Percentiles rank a stretch among this genome's conserved stretches.
phyloP scores from a whole-genome alignment of 2,888 invertebrate genomes.

The Horisme vitalbata region DNA sequence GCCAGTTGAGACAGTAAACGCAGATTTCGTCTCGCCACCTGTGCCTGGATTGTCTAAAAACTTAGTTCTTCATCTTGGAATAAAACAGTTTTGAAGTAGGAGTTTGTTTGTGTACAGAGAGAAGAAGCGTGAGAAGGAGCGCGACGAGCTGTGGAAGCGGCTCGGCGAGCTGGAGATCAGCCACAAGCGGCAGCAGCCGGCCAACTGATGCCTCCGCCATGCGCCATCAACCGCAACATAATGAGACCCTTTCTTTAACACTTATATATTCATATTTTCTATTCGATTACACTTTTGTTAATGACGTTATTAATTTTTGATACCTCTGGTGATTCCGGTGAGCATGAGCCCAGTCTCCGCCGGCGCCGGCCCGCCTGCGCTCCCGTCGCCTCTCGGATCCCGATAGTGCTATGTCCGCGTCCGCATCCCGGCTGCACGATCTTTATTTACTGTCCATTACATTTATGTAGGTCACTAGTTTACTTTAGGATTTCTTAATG shows the following conservation, averaged over 20 bases:
- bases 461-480: conserved; percentile 72
- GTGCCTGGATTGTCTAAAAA: too few relatives aligned
- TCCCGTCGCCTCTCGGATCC: conserved; percentile 23
- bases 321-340: conserved; percentile 64
- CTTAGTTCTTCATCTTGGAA: too few relatives aligned
- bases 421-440: conserved; percentile 62
- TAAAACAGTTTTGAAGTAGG: too few relatives aligned
- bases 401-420: conserved; percentile 21
- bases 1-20: too few relatives aligned
- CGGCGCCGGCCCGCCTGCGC: conserved; percentile 40
- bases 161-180: conserved; percentile 94
- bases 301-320: conserved; percentile 77
- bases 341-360: conserved; percentile 43
- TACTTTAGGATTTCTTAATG: conserved; percentile 78
- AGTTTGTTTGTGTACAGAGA: conserved; percentile 78
- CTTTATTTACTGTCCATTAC: conserved; percentile 54
- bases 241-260: conserved; percentile 74
- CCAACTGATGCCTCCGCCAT: conserved; percentile 82
- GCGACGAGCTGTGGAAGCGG: conserved; percentile 98
- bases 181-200: conserved; percentile 76
- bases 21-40: too few relatives aligned
- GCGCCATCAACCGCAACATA: conserved; percentile 50
- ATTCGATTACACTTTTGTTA: conserved; percentile 80
- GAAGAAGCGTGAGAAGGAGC: conserved; percentile 98
- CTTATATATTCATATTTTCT: conserved; percentile 78